Evolutionary conservation across 1,140 invertebrate genomes (phyloP), one percentile per base, ranked within the genome.

Genomic region (Listronotus bonariensis): DNA sequence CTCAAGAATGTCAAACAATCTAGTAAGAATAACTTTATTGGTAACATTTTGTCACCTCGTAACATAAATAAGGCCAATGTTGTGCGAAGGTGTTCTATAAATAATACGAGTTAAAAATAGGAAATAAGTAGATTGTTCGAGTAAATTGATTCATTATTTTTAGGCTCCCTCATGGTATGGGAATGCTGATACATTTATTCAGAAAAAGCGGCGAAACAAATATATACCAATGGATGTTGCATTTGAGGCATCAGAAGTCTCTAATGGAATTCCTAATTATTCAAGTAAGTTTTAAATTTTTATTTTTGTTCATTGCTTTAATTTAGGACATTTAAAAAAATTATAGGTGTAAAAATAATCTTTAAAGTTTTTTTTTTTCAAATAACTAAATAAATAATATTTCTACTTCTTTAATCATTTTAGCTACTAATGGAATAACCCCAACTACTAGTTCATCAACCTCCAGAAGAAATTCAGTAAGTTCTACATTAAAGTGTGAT

Each of bases 401-500:
- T 68, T 32, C 17, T 49, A 40, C 12, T 1, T 32, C 11, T 56
- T 48, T 8, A 34, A 14, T 60, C 31, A 6, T 61, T 64, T 18
- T 41, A 70, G 70, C 42, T n/a, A 72, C 42, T n/a, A 72, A 72
- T 64, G 68, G 63, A 12, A 62, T 65, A 0, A 71, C 69, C 17
- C 68, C 72, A 36, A 67, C 67, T 17, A 67, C 68, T 14, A 71
- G 72, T 62, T 72, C 67, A 7, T 72, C 71, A 9, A 74, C 62
- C n/a, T 71, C 69, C 15, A 72, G 76, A 59, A 72, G 76, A 43
- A 74, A 77, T 48, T 77, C 76, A 38, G 65, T 70, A 0, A 68
- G 70, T 18, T 71, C 74, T 6, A 68, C 74, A 20, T 65, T 72
- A 15, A 79, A 79, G 67, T 78, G 76, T 68, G 76, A 78, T 56